Evolutionary conservation across 2,888 invertebrate species (phyloP), one percentile per base, ranked within the genome.

Genomic region (Agriotes lineatus): DNA sequence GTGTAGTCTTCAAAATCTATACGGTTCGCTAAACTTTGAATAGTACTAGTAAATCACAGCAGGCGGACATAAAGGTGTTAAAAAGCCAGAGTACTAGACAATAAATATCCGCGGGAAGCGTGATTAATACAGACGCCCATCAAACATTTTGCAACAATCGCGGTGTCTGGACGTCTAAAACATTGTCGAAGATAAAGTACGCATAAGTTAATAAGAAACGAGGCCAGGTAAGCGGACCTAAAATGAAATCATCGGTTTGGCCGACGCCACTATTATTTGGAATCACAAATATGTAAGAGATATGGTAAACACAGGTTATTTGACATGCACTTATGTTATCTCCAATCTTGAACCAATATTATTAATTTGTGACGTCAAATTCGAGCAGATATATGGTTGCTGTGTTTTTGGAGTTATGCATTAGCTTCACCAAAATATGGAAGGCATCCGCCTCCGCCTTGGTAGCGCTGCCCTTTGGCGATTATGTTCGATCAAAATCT

Each of bases 311-410:
- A 60, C 14, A 45, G 33, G 19, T 60, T 60, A 60, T 35, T 48
- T 60, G 48, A 60, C 48, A 16, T 48, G 48, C 45, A 45, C 59
- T 60, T 45, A 30, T 45, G 48, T 60, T 60, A 60, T 60, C 59
- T 60, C 25, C 18, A 39, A 52, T 62, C 52, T 62, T 52, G 20
- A 52, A 52, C 39, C 42, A 42, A 62, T 52, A 52, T 62, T 62
- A 62, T 62, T 62, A 62, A 62, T 62, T 39, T 42, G 60, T 39
- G 25, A 33, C 42, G 62, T 62, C 62, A 52, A 54, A 62, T 62
- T 52, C 39, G 6, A 25, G 16, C 39, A 62, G 50, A 62, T 62
- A 61, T 60, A 48, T 60, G 48, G 19, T 48, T 45, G 30, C n/a
- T 35, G 22, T 60, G 14, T 35, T 48, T 60, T 39, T 48, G 10